Evolutionary conservation across 2,113 vertebrate genomes (phyloP).

Genomic region (Pleuronectes platessa): DNA sequence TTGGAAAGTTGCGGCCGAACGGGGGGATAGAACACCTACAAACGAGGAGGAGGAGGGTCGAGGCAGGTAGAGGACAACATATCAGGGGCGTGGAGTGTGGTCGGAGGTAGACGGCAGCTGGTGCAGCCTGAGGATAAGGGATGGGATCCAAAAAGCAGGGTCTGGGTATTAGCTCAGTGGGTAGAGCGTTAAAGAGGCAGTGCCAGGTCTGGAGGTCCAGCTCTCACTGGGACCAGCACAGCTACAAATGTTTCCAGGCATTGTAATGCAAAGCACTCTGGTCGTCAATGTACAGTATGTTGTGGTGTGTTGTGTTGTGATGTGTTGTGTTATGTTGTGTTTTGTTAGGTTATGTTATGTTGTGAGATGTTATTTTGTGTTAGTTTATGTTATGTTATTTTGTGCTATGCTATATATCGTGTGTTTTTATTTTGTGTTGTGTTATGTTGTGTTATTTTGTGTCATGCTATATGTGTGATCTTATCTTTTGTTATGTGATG

Average conservation of each 20-base stretch:
- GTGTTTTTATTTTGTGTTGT: too few relatives aligned
- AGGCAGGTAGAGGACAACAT: slow-evolving; percentile 62
- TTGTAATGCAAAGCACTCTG: slow-evolving; percentile 18
- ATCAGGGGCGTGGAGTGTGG: slow-evolving; percentile 57
- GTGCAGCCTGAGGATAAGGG: slow-evolving; percentile 73
- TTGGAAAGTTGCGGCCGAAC: slow-evolving; percentile 82
- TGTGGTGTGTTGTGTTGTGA: neutral
- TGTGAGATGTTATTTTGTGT: too few relatives aligned
- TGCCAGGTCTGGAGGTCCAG: slow-evolving; percentile 56
- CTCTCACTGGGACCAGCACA: slow-evolving; percentile 40
- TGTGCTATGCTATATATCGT: too few relatives aligned
- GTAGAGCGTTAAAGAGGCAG: slow-evolving; percentile 38
- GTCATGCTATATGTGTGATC: too few relatives aligned
- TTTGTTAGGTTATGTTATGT: too few relatives aligned
- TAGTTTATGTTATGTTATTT: too few relatives aligned
- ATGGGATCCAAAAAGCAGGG: slow-evolving; percentile 67
- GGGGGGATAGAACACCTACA: slow-evolving; percentile 42
- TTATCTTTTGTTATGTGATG: too few relatives aligned
- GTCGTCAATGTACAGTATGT: neutral
- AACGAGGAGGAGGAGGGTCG: slow-evolving; percentile 57
- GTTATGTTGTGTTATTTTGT: too few relatives aligned
- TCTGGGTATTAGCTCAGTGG: slow-evolving; percentile 70
- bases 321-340: slow-evolving; percentile 32
- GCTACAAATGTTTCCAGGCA: slow-evolving; percentile 49
- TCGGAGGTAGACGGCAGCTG: slow-evolving; percentile 73